These are phyloP conservation scores for Pyralis farinalis DNA, from an alignment of 2,888 invertebrate genomes.

Conservation along the genomic window DNA sequence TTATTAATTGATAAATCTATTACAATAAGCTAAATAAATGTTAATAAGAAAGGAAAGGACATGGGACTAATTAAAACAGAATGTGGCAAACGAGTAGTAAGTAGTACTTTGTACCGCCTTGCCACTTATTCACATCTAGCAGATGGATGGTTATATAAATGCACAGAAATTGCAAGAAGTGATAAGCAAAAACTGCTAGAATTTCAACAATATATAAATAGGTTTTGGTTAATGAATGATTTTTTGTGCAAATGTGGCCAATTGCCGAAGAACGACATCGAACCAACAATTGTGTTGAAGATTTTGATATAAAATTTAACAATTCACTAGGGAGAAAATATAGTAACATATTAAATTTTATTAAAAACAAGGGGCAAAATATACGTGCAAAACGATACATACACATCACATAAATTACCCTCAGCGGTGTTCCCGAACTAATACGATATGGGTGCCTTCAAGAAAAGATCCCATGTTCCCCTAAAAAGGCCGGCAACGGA, in stretches of 20 bases:
- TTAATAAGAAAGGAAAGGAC: neutral
- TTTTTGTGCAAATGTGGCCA: neutral
- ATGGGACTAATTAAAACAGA: slow-evolving; percentile 1
- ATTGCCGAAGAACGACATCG: slow-evolving; percentile 3
- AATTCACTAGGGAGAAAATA: neutral
- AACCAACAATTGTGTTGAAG: slow-evolving; percentile 3
- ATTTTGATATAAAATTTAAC: neutral
- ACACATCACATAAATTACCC: no score
- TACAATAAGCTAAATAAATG: slow-evolving; percentile 1
- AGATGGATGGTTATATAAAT: slow-evolving; percentile 1
- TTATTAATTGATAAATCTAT: no score
- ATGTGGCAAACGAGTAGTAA: neutral
- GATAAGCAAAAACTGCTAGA: slow-evolving; percentile 1
- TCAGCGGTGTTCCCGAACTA: no score
- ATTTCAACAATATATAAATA: neutral
- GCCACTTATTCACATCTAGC: neutral
- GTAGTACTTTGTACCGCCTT: no score
- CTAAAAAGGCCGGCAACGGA: no score
- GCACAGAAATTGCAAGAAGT: slow-evolving; percentile 1
- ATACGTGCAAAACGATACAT: no score
- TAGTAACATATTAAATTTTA: neutral
- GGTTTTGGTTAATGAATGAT: slow-evolving; percentile 1
- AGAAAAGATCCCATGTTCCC: no score
- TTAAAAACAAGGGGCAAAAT: no score
- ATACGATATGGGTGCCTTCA: no score